Conservation (phyloP, 1,140 invertebrate species). For the Schlechtendalia chinensis region DNA sequence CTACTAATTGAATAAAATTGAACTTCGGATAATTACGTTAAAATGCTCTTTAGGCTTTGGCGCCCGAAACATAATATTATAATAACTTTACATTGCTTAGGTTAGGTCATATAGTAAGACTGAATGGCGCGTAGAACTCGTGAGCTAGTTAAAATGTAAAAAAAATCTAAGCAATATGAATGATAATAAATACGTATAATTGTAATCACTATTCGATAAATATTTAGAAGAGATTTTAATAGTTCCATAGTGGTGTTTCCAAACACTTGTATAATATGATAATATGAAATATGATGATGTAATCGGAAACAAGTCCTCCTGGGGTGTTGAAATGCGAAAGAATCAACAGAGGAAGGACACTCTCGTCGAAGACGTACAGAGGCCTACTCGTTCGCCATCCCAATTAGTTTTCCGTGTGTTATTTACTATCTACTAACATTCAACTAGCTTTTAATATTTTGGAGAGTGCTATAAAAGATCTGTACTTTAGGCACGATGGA, state of each 20-base stretch:
- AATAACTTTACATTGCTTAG: not conserved
- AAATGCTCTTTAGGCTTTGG: not conserved
- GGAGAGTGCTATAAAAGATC: not conserved
- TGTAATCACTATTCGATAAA: conserved; percentile 17
- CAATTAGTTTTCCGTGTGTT: conserved; percentile 47
- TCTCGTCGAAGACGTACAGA: conserved; percentile 45
- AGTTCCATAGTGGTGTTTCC: conserved; percentile 14
- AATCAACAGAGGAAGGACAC: conserved; percentile 41
- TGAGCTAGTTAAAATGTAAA: conserved; percentile 9
- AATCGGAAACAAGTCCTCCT: conserved; percentile 47
- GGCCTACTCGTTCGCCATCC: conserved; percentile 42
- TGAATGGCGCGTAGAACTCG: conserved; percentile 21
- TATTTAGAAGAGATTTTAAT: conserved; percentile 1
- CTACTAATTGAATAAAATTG: not conserved
- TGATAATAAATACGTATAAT: not conserved
- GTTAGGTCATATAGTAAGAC: not conserved
- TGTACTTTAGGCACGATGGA: conserved; percentile 43
- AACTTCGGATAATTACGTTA: not conserved
- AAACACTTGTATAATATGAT: conserved; percentile 17
- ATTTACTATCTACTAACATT: conserved; percentile 44
- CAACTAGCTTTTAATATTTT: not conserved
- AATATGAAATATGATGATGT: no score
- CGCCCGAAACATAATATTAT: not conserved
- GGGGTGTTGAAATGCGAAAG: conserved; percentile 42
- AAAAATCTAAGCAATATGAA: conserved; percentile 31